These are phyloP conservation scores for Cephalopterus ornatus DNA, from an alignment of 2,113 vertebrate species.

Conservation along the genomic window DNA sequence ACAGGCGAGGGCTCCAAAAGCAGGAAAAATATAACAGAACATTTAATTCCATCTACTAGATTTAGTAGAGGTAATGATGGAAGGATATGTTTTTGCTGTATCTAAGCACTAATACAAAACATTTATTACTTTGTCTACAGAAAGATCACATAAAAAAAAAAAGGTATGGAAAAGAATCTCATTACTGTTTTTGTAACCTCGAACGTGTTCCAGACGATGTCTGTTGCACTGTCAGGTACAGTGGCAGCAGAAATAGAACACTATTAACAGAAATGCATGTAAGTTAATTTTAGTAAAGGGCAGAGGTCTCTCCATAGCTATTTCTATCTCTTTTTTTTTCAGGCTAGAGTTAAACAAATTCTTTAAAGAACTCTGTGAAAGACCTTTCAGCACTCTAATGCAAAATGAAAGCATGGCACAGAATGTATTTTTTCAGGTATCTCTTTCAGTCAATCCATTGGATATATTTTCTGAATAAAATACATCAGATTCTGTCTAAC, in stretches of 20 bases:
- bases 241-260: not conserved
- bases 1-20: not conserved
- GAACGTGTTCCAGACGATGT: not conserved
- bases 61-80: not conserved
- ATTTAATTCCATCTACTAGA: not conserved
- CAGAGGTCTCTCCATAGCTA: not conserved
- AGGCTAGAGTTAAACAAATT: not conserved
- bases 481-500: not conserved
- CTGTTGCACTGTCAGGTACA: not conserved
- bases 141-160: not conserved
- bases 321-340: not conserved
- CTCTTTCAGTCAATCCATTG: not conserved
- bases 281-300: conserved; percentile 2
- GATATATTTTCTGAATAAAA: not conserved
- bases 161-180: not conserved
- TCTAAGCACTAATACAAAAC: not conserved
- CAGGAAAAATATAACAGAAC: not conserved
- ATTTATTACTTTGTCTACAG: not conserved
- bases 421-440: not conserved
- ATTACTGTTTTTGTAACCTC: not conserved
- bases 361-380: not conserved
- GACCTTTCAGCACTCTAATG: not conserved
- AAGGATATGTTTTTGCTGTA: not conserved
- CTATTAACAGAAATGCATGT: not conserved
- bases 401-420: not conserved